Percentiles rank a stretch among this genome's conserved stretches.
Evolutionary conservation across 2,797 vertebrate genomes (phyloP).

Genomic region (Huso huso): DNA sequence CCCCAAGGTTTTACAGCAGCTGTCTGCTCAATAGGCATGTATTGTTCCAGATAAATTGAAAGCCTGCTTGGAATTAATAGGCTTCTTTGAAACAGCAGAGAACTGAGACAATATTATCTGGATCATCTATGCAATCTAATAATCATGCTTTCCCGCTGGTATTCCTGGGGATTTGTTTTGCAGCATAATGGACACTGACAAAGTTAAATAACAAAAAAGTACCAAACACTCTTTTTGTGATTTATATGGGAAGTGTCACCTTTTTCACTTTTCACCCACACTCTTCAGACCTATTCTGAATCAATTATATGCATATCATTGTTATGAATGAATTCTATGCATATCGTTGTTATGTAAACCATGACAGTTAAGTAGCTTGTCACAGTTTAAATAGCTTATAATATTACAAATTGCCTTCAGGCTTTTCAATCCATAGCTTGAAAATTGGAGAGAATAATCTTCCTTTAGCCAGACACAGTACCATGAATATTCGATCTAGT

Average conservation of each 20-base stretch:
- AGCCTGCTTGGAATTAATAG: conserved; percentile 35
- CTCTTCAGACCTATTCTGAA: not conserved
- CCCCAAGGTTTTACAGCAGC: conserved; percentile 18
- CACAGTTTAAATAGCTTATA: not conserved
- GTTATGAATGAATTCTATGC: not conserved
- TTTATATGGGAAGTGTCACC: not conserved
- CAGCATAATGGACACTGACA: not conserved
- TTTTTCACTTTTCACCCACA: not conserved
- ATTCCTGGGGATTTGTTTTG: not conserved
- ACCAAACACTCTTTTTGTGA: not conserved
- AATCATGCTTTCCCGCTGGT: conserved; percentile 18
- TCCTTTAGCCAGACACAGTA: too few species aligned
- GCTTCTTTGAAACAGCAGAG: conserved; percentile 26
- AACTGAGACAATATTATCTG: conserved; percentile 23
- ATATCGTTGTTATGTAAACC: not conserved
- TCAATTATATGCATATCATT: not conserved
- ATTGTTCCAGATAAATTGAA: conserved; percentile 25
- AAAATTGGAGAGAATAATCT: too few species aligned
- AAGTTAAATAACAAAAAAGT: not conserved
- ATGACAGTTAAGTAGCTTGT: not conserved
- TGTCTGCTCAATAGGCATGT: conserved; percentile 25
- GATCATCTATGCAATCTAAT: conserved; percentile 21
- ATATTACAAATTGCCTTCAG: too few species aligned
- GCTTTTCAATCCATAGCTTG: too few species aligned
- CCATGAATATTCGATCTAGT: too few species aligned